Conservation (phyloP, 2,113 vertebrate genomes). For the Rhombomys opimus region DNA sequence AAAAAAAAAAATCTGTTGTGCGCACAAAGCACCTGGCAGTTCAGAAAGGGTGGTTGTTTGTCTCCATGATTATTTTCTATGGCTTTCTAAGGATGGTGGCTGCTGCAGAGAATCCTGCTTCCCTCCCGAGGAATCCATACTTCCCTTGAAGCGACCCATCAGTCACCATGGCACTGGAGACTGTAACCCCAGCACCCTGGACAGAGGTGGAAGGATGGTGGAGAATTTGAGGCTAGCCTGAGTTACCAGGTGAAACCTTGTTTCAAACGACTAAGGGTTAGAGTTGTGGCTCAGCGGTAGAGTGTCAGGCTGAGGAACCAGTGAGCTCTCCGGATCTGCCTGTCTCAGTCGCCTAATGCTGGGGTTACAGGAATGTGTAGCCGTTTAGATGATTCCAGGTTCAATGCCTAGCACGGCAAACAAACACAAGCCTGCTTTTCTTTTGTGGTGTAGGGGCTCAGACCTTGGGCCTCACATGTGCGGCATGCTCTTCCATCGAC, state of each 20-base stretch:
- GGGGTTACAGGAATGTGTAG: too few relatives aligned
- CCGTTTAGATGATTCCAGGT: neutral
- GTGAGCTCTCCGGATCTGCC: neutral
- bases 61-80: conserved; percentile 63
- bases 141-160: neutral
- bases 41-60: conserved; percentile 54
- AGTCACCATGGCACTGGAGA: neutral
- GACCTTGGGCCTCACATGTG: neutral
- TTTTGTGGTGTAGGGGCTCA: neutral
- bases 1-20: conserved; percentile 48
- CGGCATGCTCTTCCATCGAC: neutral
- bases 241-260: neutral
- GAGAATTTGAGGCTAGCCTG: neutral
- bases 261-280: neutral
- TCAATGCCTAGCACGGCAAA: neutral
- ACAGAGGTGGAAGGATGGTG: neutral
- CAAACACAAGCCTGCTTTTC: neutral
- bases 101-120: neutral
- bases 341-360: neutral
- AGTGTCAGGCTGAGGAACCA: neutral
- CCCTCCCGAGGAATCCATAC: neutral
- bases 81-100: conserved; percentile 12
- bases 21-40: conserved; percentile 62
- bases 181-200: neutral
- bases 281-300: neutral